Conservation (phyloP, 2,113 vertebrate species). For the Aegithalos caudatus region DNA sequence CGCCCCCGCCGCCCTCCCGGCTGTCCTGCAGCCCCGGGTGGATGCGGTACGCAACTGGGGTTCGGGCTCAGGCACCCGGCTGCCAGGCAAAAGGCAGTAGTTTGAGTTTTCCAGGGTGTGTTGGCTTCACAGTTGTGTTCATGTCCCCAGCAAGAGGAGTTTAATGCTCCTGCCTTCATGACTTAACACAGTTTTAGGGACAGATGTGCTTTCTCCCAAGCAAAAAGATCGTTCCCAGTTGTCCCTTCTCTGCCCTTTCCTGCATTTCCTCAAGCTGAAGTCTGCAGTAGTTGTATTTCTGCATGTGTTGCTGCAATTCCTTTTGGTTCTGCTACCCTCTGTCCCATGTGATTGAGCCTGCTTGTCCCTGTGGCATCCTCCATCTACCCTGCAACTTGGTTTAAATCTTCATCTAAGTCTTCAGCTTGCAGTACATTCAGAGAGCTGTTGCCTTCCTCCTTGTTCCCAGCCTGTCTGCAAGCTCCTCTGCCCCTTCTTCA, state of each 20-base stretch:
- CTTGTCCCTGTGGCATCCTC: neutral
- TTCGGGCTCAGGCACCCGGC: neutral
- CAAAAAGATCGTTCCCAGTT: neutral
- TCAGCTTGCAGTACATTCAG: neutral
- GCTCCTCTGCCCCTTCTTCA: neutral
- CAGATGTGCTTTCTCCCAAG: neutral
- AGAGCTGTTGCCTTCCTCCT: neutral
- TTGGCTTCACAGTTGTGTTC: neutral
- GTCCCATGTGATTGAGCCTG: neutral
- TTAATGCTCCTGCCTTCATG: neutral
- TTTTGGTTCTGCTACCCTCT: neutral
- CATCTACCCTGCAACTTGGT: neutral
- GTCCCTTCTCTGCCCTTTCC: neutral
- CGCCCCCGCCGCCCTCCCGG: neutral
- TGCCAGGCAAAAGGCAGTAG: neutral
- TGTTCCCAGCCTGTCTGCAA: neutral
- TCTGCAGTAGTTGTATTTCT: neutral
- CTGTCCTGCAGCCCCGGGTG: fast-evolving
- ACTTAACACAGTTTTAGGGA: neutral
- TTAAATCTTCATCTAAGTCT: neutral
- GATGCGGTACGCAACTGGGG: fast-evolving
- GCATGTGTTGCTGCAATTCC: neutral
- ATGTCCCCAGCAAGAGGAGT: neutral
- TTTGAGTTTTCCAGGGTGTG: neutral
- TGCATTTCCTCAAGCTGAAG: neutral